phyloP scores from a whole-genome alignment of 2,113 vertebrate genomes.

The Thamnaconus septentrionalis region DNA sequence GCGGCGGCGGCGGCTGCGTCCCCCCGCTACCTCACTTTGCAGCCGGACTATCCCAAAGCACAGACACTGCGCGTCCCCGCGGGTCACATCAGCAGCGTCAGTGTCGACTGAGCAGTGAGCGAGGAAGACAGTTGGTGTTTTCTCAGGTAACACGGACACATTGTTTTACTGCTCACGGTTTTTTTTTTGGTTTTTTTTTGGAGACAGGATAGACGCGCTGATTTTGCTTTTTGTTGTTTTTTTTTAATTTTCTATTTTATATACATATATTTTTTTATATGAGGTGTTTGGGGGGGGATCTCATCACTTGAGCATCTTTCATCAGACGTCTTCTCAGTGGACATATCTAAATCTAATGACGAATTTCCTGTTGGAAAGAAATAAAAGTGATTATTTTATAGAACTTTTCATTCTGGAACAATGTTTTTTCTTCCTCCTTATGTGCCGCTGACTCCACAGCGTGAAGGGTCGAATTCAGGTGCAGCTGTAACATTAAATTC shows the following conservation, averaged over 20 bases:
- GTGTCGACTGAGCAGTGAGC: constrained; percentile 49
- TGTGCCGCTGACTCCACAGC: too few relatives aligned
- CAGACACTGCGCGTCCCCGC: constrained; percentile 37
- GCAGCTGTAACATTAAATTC: too few relatives aligned
- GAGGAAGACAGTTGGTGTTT: constrained; percentile 25
- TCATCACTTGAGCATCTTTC: too few relatives aligned
- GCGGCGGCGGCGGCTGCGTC: constrained; percentile 49
- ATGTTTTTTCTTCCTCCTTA: too few relatives aligned
- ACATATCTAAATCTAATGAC: constrained; percentile 70
- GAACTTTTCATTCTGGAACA: constrained; percentile 40
- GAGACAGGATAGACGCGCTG: too few relatives aligned
- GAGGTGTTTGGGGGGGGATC: too few relatives aligned
- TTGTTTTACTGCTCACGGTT: neutral
- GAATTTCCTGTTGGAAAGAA: constrained; percentile 71
- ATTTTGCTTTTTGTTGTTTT: too few relatives aligned
- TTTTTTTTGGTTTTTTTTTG: too few relatives aligned
- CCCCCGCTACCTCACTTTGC: constrained; percentile 50
- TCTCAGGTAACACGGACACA: constrained; percentile 71
- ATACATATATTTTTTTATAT: too few relatives aligned
- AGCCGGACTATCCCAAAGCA: constrained; percentile 75
- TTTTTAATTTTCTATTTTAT: too few relatives aligned
- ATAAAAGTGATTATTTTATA: constrained; percentile 66
- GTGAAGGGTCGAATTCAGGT: too few relatives aligned
- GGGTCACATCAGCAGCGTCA: constrained; percentile 57
- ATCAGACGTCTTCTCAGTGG: too few relatives aligned